Conservation (phyloP, 2,888 invertebrate species). For the Leptinotarsa rubiginosa region DNA sequence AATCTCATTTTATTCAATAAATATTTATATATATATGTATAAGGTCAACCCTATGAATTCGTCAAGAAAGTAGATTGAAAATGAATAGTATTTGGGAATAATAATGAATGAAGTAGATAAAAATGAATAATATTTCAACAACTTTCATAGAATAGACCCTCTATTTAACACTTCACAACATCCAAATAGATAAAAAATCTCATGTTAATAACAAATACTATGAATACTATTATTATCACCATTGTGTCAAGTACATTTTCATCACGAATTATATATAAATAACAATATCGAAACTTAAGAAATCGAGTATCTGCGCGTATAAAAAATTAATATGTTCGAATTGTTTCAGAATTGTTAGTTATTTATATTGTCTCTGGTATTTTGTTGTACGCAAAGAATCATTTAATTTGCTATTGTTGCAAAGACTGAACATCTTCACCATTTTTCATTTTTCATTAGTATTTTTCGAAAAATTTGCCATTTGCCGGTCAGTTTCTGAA, state of each 20-base stretch:
- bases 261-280: slow-evolving; percentile 3
- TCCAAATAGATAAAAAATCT: slow-evolving; percentile 10
- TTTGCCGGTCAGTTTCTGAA: no score
- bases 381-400: no score
- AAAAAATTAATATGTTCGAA: no score
- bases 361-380: no score
- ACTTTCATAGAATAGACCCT: slow-evolving; percentile 1
- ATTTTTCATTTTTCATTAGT: no score
- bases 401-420: no score
- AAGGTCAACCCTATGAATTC: background rate
- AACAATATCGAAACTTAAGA: background rate
- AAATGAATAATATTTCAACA: background rate
- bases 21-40: background rate
- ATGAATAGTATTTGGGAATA: background rate
- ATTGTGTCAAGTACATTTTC: background rate
- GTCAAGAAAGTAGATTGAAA: no score
- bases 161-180: background rate
- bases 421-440: no score
- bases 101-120: background rate
- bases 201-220: slow-evolving; percentile 8
- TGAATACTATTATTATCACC: background rate
- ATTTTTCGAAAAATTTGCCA: no score
- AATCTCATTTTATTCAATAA: no score
- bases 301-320: background rate
- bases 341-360: no score